phyloP scores from a whole-genome alignment of 2,888 invertebrate species.

The Drosophila kuntzei region DNA sequence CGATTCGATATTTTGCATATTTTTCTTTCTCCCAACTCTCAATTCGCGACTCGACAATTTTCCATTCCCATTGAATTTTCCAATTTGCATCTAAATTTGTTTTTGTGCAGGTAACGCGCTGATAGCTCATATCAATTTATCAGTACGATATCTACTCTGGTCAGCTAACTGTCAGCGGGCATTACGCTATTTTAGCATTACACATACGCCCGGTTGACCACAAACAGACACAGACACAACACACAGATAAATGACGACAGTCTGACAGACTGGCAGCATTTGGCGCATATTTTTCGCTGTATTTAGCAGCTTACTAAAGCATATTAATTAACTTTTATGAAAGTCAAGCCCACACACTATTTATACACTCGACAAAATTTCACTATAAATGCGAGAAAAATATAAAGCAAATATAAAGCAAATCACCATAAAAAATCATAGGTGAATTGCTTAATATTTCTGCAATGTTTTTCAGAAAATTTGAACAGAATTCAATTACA shows the following conservation, averaged over 20 bases:
- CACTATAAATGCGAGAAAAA: too few relatives aligned
- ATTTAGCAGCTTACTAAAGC: slow-evolving; percentile 72
- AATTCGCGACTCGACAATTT: slow-evolving; percentile 55
- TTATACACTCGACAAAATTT: too few relatives aligned
- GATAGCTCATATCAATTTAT: slow-evolving; percentile 27
- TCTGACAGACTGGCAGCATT: slow-evolving; percentile 30
- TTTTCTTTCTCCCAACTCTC: slow-evolving; percentile 12
- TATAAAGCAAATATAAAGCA: too few relatives aligned
- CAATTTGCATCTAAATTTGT: slow-evolving; percentile 75
- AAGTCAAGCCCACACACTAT: slow-evolving; percentile 26
- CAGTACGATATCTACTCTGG: slow-evolving; percentile 13
- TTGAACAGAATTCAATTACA: too few relatives aligned
- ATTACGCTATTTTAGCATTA: slow-evolving; percentile 33
- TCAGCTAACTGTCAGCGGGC: slow-evolving; percentile 52
- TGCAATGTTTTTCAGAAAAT: too few relatives aligned
- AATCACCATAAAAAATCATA: too few relatives aligned
- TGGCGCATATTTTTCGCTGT: slow-evolving; percentile 63
- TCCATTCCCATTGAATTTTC: slow-evolving; percentile 62
- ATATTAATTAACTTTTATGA: slow-evolving; percentile 80
- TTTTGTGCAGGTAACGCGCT: slow-evolving; percentile 38
- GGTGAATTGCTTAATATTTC: too few relatives aligned
- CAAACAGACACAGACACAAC: background rate
- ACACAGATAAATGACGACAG: slow-evolving; percentile 51
- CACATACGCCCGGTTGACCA: slow-evolving; percentile 54
- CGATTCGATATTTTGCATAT: slow-evolving; percentile 65